These are phyloP conservation scores for Origma solitaria DNA, from an alignment of 2,113 vertebrate species.

Conservation along the genomic window DNA sequence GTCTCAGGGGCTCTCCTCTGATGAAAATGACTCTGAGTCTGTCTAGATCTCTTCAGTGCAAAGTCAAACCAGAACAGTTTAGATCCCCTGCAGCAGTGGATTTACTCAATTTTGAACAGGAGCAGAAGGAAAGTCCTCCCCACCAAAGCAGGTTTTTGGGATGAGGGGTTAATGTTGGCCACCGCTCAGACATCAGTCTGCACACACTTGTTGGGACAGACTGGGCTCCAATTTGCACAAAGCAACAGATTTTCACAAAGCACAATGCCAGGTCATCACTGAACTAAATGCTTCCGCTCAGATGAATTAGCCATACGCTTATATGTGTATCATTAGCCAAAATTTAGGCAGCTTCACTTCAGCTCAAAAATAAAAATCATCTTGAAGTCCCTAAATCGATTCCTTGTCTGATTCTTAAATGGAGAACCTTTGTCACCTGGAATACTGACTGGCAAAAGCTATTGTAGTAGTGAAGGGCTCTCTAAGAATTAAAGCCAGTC, in stretches of 20 bases:
- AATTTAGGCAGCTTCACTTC: background rate
- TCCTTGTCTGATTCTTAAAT: background rate
- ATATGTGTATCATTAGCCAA: background rate
- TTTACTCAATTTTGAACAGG: background rate
- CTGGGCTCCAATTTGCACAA: background rate
- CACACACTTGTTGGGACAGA: background rate
- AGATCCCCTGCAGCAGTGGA: background rate
- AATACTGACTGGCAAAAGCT: background rate
- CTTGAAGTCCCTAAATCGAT: background rate
- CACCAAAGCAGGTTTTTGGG: rapidly evolving
- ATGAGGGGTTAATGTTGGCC: background rate
- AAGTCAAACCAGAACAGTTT: background rate
- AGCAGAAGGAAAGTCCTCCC: background rate
- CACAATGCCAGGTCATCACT: background rate
- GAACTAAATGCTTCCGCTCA: background rate
- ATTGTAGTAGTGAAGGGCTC: background rate
- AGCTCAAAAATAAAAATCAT: background rate
- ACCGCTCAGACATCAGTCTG: background rate
- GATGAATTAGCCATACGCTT: background rate
- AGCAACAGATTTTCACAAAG: background rate
- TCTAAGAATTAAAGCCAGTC: background rate
- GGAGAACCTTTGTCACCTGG: background rate
- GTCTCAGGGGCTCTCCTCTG: background rate
- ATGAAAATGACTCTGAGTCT: background rate
- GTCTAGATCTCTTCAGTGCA: background rate